phyloP scores from a whole-genome alignment of 2,888 invertebrate species.

The Dasypolia templi region DNA sequence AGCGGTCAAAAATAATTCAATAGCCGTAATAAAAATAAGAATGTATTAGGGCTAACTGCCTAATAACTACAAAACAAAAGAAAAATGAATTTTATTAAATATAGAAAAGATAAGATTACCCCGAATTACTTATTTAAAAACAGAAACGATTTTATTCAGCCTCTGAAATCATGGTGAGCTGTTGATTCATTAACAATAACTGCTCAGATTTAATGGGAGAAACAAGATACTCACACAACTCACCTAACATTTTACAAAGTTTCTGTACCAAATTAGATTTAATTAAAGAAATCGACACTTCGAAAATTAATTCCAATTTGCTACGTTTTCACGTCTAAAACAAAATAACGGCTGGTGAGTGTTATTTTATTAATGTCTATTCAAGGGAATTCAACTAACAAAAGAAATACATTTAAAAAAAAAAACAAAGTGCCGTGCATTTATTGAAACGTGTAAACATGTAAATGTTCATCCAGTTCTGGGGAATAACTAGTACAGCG shows the following conservation, averaged over 20 bases:
- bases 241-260: neutral
- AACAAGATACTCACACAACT: neutral
- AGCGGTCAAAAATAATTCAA: too few relatives aligned
- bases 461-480: neutral
- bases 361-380: too few relatives aligned
- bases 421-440: too few relatives aligned
- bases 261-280: constrained; percentile 3
- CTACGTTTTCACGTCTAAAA: neutral
- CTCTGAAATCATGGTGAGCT: neutral
- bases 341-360: neutral
- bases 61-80: neutral
- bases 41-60: too few relatives aligned
- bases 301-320: neutral
- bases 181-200: neutral
- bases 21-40: too few relatives aligned
- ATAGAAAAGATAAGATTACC: too few relatives aligned
- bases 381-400: too few relatives aligned
- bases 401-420: too few relatives aligned
- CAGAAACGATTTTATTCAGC: neutral
- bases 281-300: constrained; percentile 1
- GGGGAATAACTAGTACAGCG: constrained; percentile 1
- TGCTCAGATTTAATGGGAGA: neutral
- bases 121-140: neutral
- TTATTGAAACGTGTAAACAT: too few relatives aligned
- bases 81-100: neutral